These are phyloP conservation scores for Clunio marinus DNA, from an alignment of 2,888 invertebrate species.

Conservation along the genomic window DNA sequence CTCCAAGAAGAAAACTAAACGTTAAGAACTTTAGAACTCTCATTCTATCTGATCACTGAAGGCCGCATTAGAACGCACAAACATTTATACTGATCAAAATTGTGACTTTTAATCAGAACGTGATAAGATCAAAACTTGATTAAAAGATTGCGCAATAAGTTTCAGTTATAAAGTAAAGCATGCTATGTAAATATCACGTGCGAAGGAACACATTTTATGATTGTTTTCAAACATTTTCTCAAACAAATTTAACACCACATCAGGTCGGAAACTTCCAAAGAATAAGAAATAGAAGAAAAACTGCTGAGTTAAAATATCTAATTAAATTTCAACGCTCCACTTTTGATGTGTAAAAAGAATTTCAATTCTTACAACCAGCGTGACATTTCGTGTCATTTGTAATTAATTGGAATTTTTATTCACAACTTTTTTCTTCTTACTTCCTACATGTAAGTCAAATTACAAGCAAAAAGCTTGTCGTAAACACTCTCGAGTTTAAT, in stretches of 20 bases:
- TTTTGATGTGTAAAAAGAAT: neutral
- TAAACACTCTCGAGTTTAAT: neutral
- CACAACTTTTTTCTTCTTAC: too few species aligned
- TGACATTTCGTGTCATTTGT: neutral
- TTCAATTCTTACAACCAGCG: neutral
- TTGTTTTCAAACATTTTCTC: neutral
- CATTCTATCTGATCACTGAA: neutral
- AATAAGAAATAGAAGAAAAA: too few species aligned
- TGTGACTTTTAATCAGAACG: conserved; percentile 4
- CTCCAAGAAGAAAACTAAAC: neutral
- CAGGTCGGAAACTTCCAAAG: neutral
- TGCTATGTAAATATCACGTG: neutral
- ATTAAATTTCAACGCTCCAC: neutral
- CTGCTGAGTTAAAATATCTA: neutral
- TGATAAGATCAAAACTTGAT: neutral
- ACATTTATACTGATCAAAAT: conserved; percentile 14
- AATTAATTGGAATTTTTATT: conserved; percentile 1
- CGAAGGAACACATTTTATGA: too few species aligned
- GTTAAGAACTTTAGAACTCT: neutral
- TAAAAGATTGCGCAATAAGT: too few species aligned
- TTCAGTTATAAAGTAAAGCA: too few species aligned
- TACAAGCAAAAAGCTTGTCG: too few species aligned
- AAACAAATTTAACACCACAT: neutral
- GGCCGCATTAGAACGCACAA: neutral
- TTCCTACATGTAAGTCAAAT: too few species aligned